These are phyloP conservation scores for Chondrilla cf. caribensis DNA, from an alignment of 37 sponge, comb jelly and placozoan species.

Conservation along the genomic window DNA sequence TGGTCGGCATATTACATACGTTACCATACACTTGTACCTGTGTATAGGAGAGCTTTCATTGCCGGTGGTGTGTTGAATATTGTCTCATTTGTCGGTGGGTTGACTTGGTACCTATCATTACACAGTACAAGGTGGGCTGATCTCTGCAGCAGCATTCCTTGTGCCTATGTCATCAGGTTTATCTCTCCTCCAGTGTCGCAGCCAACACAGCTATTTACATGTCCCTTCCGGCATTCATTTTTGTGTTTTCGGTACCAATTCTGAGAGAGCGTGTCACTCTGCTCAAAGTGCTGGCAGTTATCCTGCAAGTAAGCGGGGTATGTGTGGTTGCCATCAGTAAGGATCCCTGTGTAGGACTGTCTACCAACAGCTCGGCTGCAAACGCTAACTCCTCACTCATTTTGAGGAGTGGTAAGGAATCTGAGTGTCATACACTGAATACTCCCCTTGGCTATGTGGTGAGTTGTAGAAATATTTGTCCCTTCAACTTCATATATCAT, in stretches of 20 bases:
- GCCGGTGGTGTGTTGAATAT: conserved; percentile 32
- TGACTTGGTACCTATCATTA: conserved; percentile 70
- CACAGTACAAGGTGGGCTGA: conserved; percentile 47
- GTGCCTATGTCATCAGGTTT: too few relatives aligned
- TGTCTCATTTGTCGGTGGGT: conserved; percentile 1
- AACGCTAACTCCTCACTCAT: not conserved
- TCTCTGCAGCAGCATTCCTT: too few relatives aligned
- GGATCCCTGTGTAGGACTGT: not conserved
- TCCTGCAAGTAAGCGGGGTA: conserved; percentile 21
- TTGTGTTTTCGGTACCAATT: conserved; percentile 70
- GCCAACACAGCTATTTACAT: conserved; percentile 85
- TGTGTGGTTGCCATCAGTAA: not conserved
- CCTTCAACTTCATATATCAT: too few relatives aligned
- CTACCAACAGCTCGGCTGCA: not conserved
- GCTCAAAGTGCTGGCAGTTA: conserved; percentile 47
- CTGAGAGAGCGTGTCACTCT: conserved; percentile 76
- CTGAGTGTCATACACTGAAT: too few relatives aligned
- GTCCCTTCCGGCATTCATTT: conserved; percentile 56
- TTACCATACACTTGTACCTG: not conserved
- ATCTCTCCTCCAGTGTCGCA: conserved; percentile 51
- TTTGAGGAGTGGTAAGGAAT: not conserved
- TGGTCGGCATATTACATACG: not conserved
- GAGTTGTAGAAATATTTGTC: not conserved
- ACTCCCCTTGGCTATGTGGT: conserved; percentile 32
- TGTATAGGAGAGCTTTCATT: conserved; percentile 25